A percentile compares a stretch with the other conserved stretches of the same genome.
Evolutionary conservation across 2,888 invertebrate genomes (phyloP).

Genomic region (Cheilosia grossa): DNA sequence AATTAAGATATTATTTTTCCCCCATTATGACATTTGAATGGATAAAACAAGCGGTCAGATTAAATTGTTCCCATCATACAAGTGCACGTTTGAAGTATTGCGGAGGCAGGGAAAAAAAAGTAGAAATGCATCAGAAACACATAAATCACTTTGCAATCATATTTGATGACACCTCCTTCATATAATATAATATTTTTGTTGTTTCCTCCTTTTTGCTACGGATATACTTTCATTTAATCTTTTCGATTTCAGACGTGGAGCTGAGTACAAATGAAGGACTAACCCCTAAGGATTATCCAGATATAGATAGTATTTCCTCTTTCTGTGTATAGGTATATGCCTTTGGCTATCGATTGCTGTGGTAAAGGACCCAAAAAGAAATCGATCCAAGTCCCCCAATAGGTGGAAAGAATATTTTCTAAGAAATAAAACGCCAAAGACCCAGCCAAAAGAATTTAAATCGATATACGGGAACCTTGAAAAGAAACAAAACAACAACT

Average conservation of each 20-base stretch:
- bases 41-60: slow-evolving; percentile 24
- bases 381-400: slow-evolving; percentile 53
- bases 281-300: slow-evolving; percentile 66
- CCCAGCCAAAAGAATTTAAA: slow-evolving; percentile 55
- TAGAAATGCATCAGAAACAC: slow-evolving; percentile 61
- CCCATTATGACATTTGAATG: slow-evolving; percentile 32
- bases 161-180: slow-evolving; percentile 72
- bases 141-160: slow-evolving; percentile 72
- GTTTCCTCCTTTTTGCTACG: slow-evolving; percentile 21
- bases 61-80: slow-evolving; percentile 28
- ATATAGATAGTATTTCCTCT: slow-evolving; percentile 33
- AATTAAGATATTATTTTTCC: slow-evolving; percentile 35
- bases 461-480: slow-evolving; percentile 72
- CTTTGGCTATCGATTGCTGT: slow-evolving; percentile 58
- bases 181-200: slow-evolving; percentile 25
- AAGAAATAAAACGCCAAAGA: slow-evolving; percentile 52
- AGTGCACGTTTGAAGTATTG: background rate
- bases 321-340: slow-evolving; percentile 23
- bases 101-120: background rate
- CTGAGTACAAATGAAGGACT: slow-evolving; percentile 71
- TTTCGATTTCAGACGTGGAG: slow-evolving; percentile 53
- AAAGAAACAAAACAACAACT: slow-evolving; percentile 24
- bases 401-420: slow-evolving; percentile 49
- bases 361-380: slow-evolving; percentile 20
- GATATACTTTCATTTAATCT: slow-evolving; percentile 58